These are phyloP conservation scores for Microtus oregoni DNA, from an alignment of 2,113 vertebrate genomes.

Conservation along the genomic window DNA sequence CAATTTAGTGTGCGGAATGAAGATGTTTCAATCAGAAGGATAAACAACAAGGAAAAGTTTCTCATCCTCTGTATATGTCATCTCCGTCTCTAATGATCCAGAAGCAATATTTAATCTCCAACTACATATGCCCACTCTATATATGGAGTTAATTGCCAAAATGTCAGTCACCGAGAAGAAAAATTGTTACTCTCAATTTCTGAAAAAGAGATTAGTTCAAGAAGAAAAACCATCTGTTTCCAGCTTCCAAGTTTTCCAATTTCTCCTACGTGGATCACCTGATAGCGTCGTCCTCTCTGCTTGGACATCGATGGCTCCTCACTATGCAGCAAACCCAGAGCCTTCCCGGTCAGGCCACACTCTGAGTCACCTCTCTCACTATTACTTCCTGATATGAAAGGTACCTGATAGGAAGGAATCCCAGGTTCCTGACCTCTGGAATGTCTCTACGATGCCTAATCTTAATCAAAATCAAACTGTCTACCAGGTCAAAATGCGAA, in stretches of 20 bases:
- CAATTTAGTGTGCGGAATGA: conserved; percentile 28
- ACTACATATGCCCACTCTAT: background rate
- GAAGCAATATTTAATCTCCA: conserved; percentile 17
- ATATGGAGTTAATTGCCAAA: conserved; percentile 16
- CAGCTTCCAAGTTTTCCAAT: background rate
- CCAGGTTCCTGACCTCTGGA: background rate
- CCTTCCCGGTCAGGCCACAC: background rate
- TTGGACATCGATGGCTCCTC: background rate
- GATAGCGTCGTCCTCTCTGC: background rate
- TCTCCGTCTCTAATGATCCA: background rate
- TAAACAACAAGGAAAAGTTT: conserved; percentile 9
- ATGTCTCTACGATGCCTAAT: background rate
- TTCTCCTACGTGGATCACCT: background rate
- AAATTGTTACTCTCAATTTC: conserved; percentile 36
- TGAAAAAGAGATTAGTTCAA: background rate
- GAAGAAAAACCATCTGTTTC: conserved; percentile 31
- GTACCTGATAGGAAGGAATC: no score
- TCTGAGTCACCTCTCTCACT: background rate
- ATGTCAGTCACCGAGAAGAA: conserved; percentile 29
- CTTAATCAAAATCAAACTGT: background rate
- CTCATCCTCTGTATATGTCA: background rate
- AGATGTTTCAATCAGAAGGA: conserved; percentile 12
- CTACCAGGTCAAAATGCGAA: background rate
- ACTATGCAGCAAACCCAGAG: background rate
- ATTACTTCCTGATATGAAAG: background rate